Base-by-base conservation (phyloP, 1,140 invertebrate species). In the Melanaphis sacchari region DNA sequence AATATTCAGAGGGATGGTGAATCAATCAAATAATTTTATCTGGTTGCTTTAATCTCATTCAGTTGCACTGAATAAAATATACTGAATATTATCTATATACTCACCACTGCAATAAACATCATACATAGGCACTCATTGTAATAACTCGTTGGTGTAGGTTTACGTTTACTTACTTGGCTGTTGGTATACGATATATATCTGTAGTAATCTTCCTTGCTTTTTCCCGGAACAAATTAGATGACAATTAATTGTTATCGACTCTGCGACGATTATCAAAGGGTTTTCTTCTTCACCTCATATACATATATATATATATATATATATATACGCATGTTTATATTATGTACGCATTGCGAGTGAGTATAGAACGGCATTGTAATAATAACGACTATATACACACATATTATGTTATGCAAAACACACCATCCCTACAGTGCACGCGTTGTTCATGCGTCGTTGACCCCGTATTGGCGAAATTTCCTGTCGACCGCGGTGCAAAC, bases 181-280 rank as follows among this genome's bases (percentile, higher is more conserved):
- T 59, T 11, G 76, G 15, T 38, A 21, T 81, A 81, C 18, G 43
- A 22, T 85, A 3, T 7, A 0, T 38, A 54, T 36, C 21, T 89
- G 88, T 89, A 38, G 22, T 26, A 38, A 89, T 89, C 49, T 89
- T 89, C 22, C 22, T 4, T 22, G 6, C 49, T 22, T 46, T 38
- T n/a, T 54, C 22, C n/a, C 49, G 9, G 22, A 26, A 40, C 36
- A 89, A 89, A 89, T 89, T 89, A 89, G 88, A 36, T 54, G 88
- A 38, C 88, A 89, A 89, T 89, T 89, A 89, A 89, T 89, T 89
- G 49, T 89, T 89, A 89, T 54, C 36, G 88, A 89, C 49, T 89
- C n/a, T 36, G 26, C n/a, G 5, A 24, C 22, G 9, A 89, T 11
- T 36, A 54, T 89, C 88, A 54, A 89, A 89, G 49, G 46, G 88